Percentiles rank a stretch among this genome's conserved stretches.
Conservation (phyloP, 2,113 vertebrate genomes). For the Peucedramus taeniatus region DNA sequence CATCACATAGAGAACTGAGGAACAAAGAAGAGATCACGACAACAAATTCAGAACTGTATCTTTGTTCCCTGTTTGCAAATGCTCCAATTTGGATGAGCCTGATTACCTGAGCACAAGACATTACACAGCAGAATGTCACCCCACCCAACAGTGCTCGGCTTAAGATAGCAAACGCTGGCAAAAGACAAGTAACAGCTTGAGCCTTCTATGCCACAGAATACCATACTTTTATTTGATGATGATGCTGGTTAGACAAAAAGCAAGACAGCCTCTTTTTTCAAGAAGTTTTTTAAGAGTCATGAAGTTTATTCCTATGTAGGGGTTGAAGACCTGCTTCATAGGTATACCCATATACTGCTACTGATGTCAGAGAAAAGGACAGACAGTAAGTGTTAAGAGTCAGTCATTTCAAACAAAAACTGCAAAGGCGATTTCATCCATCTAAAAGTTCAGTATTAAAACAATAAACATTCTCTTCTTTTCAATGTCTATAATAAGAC, state of each 20-base stretch:
- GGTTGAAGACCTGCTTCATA: background rate
- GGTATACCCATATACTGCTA: background rate
- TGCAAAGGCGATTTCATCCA: background rate
- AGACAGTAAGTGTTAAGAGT: background rate
- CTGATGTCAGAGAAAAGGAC: background rate
- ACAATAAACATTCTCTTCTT: background rate
- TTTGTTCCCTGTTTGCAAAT: background rate
- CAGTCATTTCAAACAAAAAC: background rate
- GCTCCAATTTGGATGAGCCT: background rate
- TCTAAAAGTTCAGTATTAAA: background rate
- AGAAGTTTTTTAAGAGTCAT: background rate
- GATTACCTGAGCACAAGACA: slow-evolving; percentile 2
- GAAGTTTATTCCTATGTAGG: background rate
- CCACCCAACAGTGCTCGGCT: background rate
- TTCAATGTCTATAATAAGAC: background rate
- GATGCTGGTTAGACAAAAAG: background rate
- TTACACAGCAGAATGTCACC: background rate
- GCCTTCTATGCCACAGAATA: background rate
- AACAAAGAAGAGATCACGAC: background rate
- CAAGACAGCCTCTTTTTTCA: background rate
- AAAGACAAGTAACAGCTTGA: background rate
- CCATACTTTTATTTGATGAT: background rate
- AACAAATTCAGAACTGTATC: background rate
- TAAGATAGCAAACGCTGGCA: slow-evolving; percentile 33
- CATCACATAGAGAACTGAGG: background rate